These are phyloP conservation scores for Cladopsammia gracilis DNA, from an alignment of 64 coral and sea anemone species.

Conservation along the genomic window DNA sequence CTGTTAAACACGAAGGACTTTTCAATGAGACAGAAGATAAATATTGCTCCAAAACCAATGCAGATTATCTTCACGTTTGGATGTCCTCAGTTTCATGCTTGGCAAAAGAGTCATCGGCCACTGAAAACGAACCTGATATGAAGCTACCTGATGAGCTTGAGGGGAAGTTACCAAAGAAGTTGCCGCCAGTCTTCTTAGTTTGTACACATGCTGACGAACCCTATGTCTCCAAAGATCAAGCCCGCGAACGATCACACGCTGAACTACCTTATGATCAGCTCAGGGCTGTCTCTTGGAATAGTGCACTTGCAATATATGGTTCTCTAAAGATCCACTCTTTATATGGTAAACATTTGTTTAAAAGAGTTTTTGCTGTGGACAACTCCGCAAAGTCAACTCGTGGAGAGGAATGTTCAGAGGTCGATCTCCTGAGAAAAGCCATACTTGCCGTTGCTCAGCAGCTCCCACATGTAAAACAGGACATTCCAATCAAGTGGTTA, in stretches of 20 bases:
- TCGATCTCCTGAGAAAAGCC: neutral
- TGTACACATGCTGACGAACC: too few species aligned
- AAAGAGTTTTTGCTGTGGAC: too few species aligned
- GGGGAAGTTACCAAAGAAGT: neutral
- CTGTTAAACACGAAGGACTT: neutral
- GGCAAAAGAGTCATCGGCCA: neutral
- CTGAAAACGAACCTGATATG: too few species aligned
- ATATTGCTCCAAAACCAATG: neutral
- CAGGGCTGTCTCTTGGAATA: too few species aligned
- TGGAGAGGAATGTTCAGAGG: neutral
- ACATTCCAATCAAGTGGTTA: neutral
- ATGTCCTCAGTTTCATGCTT: too few species aligned
- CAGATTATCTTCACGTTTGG: neutral
- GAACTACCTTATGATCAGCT: too few species aligned
- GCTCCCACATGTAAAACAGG: too few species aligned
- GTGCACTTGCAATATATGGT: too few species aligned
- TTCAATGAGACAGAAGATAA: neutral
- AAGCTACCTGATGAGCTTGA: too few species aligned
- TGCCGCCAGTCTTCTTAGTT: too few species aligned
- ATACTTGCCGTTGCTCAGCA: neutral
- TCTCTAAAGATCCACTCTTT: neutral
- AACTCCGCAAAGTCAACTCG: neutral
- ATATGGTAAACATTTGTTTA: neutral
- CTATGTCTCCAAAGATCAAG: too few species aligned
- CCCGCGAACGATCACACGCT: neutral